Percentiles rank a stretch among this genome's conserved stretches.
Conservation (phyloP, 2,797 vertebrate species). For the Macrochelys suwanniensis region DNA sequence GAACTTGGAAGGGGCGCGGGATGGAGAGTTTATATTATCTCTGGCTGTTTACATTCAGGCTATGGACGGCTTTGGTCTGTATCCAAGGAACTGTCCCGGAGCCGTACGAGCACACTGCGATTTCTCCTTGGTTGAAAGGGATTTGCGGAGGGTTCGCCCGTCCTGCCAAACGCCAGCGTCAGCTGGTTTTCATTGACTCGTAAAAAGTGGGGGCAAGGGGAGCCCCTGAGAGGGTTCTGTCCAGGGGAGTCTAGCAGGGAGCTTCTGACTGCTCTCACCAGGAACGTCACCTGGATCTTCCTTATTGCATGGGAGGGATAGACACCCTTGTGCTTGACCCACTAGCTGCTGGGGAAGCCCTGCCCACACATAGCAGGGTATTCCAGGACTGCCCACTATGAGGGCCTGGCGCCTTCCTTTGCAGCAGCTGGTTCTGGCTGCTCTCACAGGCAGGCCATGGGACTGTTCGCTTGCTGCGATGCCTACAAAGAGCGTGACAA, state of each 20-base stretch:
- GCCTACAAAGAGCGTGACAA: neutral
- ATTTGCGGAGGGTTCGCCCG: neutral
- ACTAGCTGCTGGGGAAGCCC: neutral
- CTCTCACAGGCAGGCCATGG: neutral
- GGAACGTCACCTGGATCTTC: neutral
- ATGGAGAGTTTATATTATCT: slow-evolving; percentile 21
- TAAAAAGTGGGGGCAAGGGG: neutral
- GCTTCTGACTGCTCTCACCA: neutral
- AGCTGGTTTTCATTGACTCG: neutral
- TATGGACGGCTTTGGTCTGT: slow-evolving; percentile 7
- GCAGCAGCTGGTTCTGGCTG: neutral
- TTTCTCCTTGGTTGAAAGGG: neutral
- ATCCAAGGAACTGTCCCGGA: neutral
- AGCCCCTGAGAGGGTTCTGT: neutral
- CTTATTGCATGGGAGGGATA: too few species aligned
- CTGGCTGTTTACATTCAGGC: neutral
- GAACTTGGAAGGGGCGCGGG: fast-evolving
- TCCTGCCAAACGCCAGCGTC: neutral
- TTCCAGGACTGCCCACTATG: neutral
- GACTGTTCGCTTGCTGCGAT: fast-evolving
- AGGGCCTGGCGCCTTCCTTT: neutral
- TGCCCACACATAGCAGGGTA: neutral
- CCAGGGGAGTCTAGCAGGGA: neutral
- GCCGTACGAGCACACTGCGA: neutral
- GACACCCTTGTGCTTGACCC: neutral